Percentiles rank a stretch among this genome's conserved stretches.
Evolutionary conservation across 2,888 invertebrate genomes (phyloP).

Genomic region (Clitarchus hookeri): DNA sequence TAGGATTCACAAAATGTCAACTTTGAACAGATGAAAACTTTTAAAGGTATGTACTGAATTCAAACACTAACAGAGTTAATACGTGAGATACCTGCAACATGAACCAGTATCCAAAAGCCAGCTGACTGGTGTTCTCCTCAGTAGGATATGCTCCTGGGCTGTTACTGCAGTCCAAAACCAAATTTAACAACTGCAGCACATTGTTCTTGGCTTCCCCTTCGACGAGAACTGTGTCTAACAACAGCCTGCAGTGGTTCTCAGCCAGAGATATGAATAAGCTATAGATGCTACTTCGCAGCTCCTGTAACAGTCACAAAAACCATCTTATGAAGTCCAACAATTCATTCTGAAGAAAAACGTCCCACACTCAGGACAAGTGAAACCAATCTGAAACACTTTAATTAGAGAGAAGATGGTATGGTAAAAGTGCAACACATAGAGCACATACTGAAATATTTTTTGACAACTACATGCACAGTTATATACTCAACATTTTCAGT

Average conservation of each 20-base stretch:
- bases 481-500: no score
- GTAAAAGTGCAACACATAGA: no score
- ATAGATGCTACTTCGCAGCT: conserved; percentile 69
- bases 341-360: not conserved
- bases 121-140: conserved; percentile 84
- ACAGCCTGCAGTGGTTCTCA: conserved; percentile 68
- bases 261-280: conserved; percentile 71
- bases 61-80: no score
- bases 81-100: conserved; percentile 71
- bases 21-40: no score
- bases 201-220: conserved; percentile 59
- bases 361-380: not conserved
- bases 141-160: conserved; percentile 83
- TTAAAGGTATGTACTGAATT: no score
- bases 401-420: no score
- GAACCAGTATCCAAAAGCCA: conserved; percentile 92
- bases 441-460: no score
- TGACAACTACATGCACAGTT: no score
- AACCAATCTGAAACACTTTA: no score
- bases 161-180: conserved; percentile 78
- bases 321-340: conserved; percentile 28
- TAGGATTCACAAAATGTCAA: no score
- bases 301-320: conserved; percentile 57
- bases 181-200: conserved; percentile 67
- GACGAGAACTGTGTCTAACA: conserved; percentile 60